phyloP scores from a whole-genome alignment of 2,888 invertebrate genomes.

The Eumerus sabulonum region DNA sequence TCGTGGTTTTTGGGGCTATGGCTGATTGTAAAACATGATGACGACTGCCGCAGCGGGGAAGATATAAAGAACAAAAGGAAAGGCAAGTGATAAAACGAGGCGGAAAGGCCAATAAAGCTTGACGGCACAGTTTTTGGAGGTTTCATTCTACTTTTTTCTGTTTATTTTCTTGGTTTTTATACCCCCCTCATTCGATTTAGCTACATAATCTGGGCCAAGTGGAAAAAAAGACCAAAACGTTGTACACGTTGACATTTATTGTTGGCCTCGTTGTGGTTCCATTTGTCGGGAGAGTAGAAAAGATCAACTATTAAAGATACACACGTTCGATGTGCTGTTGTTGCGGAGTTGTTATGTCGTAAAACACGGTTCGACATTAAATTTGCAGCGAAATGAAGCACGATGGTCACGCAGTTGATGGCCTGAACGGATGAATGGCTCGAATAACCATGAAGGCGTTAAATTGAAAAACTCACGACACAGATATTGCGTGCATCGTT shows the following conservation, averaged over 20 bases:
- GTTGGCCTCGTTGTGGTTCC: conserved; percentile 46
- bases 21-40: conserved; percentile 30
- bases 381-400: conserved; percentile 29
- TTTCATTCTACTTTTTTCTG: not conserved
- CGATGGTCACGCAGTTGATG: conserved; percentile 23
- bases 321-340: not conserved
- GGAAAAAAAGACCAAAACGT: conserved; percentile 20
- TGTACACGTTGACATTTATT: conserved; percentile 54
- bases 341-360: not conserved
- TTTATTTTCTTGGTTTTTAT: too few species aligned
- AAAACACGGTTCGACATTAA: conserved; percentile 19
- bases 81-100: conserved; percentile 22
- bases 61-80: conserved; percentile 1
- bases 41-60: conserved; percentile 22
- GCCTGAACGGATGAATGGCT: not conserved
- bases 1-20: conserved; percentile 24
- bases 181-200: conserved; percentile 22
- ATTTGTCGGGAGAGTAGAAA: conserved; percentile 4
- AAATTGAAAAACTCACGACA: too few species aligned
- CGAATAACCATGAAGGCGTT: too few species aligned
- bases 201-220: not conserved
- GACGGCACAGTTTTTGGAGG: conserved; percentile 8
- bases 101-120: not conserved
- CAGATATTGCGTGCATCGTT: too few species aligned
- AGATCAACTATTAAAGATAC: conserved; percentile 22